Evolutionary conservation across 2,888 invertebrate species (phyloP).

Genomic region (Gymnoscelis rufifasciata): DNA sequence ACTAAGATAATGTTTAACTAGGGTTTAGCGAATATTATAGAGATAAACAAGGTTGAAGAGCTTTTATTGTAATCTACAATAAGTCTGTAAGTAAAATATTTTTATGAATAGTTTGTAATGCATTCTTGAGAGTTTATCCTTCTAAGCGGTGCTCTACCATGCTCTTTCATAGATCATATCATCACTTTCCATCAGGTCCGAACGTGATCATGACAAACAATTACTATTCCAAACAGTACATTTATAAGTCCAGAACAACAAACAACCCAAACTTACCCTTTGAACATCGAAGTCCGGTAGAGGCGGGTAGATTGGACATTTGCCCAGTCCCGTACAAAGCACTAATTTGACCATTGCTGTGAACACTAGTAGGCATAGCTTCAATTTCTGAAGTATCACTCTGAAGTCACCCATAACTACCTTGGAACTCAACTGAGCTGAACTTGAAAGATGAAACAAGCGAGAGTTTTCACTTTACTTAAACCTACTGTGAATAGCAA

Average conservation of each 20-base stretch:
- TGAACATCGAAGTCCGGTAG: constrained; percentile 82
- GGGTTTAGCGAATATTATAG: too few relatives aligned
- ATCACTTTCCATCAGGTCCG: too few relatives aligned
- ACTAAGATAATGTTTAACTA: too few relatives aligned
- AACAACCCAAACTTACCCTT: constrained; percentile 70
- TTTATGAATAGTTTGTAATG: too few relatives aligned
- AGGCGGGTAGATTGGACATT: constrained; percentile 83
- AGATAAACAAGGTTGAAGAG: too few relatives aligned
- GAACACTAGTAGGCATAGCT: constrained; percentile 45
- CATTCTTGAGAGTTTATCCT: too few relatives aligned
- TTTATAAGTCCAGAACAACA: not conserved
- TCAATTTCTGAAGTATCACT: constrained; percentile 32
- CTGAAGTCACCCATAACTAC: constrained; percentile 57
- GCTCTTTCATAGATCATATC: too few relatives aligned
- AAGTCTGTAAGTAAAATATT: too few relatives aligned
- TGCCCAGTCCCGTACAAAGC: constrained; percentile 79
- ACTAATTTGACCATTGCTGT: constrained; percentile 44
- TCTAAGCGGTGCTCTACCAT: too few relatives aligned
- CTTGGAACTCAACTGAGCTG: not conserved
- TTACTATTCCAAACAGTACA: too few relatives aligned
- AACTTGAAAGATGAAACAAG: not conserved
- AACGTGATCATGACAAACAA: too few relatives aligned
- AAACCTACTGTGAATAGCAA: not conserved
- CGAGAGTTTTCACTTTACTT: not conserved
- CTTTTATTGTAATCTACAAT: too few relatives aligned